phyloP scores from a whole-genome alignment of 2,797 vertebrate genomes.

The Chiropotes sagulatus region DNA sequence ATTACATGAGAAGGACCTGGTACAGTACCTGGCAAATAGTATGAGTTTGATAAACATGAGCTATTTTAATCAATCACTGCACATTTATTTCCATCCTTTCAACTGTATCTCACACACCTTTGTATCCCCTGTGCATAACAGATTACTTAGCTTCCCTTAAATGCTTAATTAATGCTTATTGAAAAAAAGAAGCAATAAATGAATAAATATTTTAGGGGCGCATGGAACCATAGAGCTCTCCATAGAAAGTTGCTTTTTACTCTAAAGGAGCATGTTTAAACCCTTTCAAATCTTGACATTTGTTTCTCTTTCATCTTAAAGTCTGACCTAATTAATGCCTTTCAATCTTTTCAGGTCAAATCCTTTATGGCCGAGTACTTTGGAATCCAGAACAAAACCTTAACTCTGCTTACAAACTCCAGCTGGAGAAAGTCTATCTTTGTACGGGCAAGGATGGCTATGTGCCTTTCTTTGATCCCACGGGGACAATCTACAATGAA shows the following conservation, averaged over 20 bases:
- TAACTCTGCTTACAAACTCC: slow-evolving; percentile 94
- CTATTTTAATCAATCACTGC: background rate
- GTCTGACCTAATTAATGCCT: slow-evolving; percentile 4
- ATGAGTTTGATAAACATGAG: background rate
- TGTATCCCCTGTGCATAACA: background rate
- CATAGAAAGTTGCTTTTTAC: background rate
- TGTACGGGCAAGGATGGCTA: slow-evolving; percentile 96
- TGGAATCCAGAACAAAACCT: slow-evolving; percentile 98
- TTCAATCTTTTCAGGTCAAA: slow-evolving; percentile 89
- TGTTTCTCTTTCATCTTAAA: background rate
- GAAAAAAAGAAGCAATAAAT: background rate
- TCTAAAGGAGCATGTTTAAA: background rate
- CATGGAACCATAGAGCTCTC: background rate
- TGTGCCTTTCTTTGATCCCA: slow-evolving; percentile 98
- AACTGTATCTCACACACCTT: background rate
- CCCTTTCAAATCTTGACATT: background rate
- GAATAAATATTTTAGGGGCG: background rate
- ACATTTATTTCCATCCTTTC: background rate
- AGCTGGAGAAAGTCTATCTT: slow-evolving; percentile 98
- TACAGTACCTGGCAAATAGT: background rate
- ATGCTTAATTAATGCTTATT: background rate
- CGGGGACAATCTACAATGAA: slow-evolving; percentile 96
- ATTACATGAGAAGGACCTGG: background rate
- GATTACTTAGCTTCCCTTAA: background rate
- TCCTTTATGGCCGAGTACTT: slow-evolving; percentile 94